Evolutionary conservation across 1,140 invertebrate genomes (phyloP).

Genomic region (Drusus annulatus): DNA sequence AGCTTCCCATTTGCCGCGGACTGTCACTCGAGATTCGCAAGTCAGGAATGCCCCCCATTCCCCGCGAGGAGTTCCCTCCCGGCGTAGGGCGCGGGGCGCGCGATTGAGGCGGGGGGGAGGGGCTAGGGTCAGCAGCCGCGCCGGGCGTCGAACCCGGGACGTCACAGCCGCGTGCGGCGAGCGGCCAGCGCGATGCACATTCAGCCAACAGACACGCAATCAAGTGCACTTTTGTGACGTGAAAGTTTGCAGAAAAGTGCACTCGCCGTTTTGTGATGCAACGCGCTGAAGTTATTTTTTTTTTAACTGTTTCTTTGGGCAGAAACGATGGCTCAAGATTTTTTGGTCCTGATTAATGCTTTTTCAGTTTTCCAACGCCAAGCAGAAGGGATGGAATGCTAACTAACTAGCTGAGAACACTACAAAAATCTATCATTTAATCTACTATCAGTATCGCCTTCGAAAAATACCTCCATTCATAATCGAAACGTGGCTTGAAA

Average conservation of each 20-base stretch:
- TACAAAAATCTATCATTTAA: too few species aligned
- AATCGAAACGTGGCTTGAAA: too few species aligned
- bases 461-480: too few species aligned
- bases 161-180: background rate
- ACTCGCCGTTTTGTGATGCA: background rate
- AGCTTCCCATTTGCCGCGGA: background rate
- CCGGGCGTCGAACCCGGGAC: conserved; percentile 25
- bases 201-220: background rate
- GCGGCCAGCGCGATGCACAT: background rate
- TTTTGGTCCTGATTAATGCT: too few species aligned
- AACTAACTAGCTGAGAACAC: too few species aligned
- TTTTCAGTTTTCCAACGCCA: too few species aligned
- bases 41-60: background rate
- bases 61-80: background rate
- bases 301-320: too few species aligned
- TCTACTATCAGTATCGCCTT: too few species aligned
- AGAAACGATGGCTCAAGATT: too few species aligned
- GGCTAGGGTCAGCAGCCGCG: conserved; percentile 12
- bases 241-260: background rate
- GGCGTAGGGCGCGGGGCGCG: background rate
- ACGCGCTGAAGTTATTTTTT: background rate
- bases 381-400: too few species aligned
- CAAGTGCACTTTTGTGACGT: background rate
- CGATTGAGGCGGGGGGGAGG: background rate
- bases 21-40: background rate